A percentile compares a stretch with the other conserved stretches of the same genome.
phyloP scores from a whole-genome alignment of 2,113 vertebrate species.

The Neolamprologus toae region DNA sequence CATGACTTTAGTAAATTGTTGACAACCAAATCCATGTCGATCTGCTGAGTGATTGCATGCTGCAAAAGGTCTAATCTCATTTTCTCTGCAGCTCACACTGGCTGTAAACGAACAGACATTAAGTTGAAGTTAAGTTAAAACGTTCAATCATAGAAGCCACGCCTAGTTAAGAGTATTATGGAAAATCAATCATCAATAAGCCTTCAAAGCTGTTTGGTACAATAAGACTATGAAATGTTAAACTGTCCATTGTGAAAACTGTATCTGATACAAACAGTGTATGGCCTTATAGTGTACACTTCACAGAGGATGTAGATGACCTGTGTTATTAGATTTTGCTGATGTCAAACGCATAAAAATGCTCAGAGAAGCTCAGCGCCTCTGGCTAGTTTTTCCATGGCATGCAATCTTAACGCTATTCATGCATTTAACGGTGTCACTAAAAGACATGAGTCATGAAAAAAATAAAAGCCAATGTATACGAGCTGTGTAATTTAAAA shows the following conservation, averaged over 20 bases:
- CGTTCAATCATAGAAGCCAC: neutral
- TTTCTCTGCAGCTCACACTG: conserved; percentile 24
- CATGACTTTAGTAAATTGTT: conserved; percentile 50
- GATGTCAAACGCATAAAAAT: conserved; percentile 17
- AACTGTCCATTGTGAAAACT: neutral
- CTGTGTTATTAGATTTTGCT: conserved; percentile 1
- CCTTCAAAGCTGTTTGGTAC: neutral
- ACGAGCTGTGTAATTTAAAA: neutral
- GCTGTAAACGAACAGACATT: conserved; percentile 18
- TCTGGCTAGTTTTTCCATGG: neutral
- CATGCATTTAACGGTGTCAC: conserved; percentile 29
- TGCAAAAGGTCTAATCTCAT: conserved; percentile 40
- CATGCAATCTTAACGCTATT: neutral
- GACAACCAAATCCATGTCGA: conserved; percentile 54
- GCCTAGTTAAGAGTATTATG: neutral
- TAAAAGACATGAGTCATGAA: conserved; percentile 30
- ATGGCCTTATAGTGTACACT: neutral
- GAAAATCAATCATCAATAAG: neutral
- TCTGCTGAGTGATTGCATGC: conserved; percentile 60
- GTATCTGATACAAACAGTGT: neutral
- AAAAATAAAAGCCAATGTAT: neutral
- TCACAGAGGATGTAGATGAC: neutral
- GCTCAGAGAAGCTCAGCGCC: neutral
- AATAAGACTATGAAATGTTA: neutral
- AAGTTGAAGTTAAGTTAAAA: neutral